Base-by-base conservation (phyloP, 2,888 invertebrate genomes). In the Lycophotia porphyrea region DNA sequence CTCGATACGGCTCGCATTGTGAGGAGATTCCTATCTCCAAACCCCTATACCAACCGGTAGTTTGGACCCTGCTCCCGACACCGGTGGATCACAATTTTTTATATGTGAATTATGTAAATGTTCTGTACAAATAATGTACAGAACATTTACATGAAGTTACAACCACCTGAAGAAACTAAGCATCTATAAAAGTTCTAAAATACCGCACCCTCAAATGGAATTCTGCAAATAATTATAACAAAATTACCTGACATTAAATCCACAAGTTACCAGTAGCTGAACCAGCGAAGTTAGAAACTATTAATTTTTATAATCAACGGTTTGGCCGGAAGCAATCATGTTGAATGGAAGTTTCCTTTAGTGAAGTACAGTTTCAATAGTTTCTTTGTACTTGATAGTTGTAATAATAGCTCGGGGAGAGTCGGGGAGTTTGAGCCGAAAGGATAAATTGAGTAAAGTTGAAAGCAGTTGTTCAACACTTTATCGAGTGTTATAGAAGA, bases 301-400 rank as follows among this genome's bases (percentile, higher is more conserved):
- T 80, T 60, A 78, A 78, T 87, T 87, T 85, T 87, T 86, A 85
- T 78, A 75, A 78, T 78, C 74, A 80, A 77, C 74, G 77, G 76
- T 84, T 87, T 72, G 78, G 78, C 77, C 64, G 74, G 76, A 84
- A 84, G 84, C 84, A 87, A 85, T 87, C 78, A 84, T 84, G 75
- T 82, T 80, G 64, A 86, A 82, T 78, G 68, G 61, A 86, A 87
- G 80, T 87, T 86, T 80, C 75, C 70, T 80, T 47, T 58, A 60
- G 58, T 70, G 58, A 79, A 61, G 79, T 77, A 78, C 67, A 68
- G 75, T 84, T 87, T 81, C 83, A 81, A 83, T 80, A 78, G 86
- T 87, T 86, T 81, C 85, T 85, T 83, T 85, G 71, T 78, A 74
- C 66, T 78, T 83, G 77, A 84, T 86, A 84, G 86, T 84, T 87